Percentiles rank a stretch among this genome's conserved stretches.
phyloP scores from a whole-genome alignment of 2,797 vertebrate genomes.

The Borostomias antarcticus region DNA sequence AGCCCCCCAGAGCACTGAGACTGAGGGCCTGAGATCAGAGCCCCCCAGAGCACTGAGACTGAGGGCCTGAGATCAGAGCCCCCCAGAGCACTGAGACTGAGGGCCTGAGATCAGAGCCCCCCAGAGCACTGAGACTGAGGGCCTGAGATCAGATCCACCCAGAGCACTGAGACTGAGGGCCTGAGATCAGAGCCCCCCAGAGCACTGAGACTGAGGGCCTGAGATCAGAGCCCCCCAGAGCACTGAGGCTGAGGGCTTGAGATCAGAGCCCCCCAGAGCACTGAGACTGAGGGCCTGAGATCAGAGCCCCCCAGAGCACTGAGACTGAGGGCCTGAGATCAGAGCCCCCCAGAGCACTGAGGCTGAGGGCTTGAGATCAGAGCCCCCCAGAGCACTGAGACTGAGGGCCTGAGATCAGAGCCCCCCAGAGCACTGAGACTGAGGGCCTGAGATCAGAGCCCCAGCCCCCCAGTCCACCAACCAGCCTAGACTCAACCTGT shows the following conservation, averaged over 20 bases:
- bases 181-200: too few species aligned
- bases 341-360: not conserved
- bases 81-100: too few species aligned
- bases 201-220: not conserved
- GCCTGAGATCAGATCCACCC: too few species aligned
- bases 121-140: not conserved
- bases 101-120: not conserved
- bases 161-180: too few species aligned
- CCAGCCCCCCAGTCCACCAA: not conserved
- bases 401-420: not conserved
- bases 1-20: not conserved
- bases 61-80: too few species aligned
- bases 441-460: not conserved
- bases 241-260: not conserved
- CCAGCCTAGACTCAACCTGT: slow-evolving; percentile 16
- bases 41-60: too few species aligned
- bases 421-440: not conserved
- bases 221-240: not conserved
- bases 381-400: too few species aligned
- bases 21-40: not conserved
- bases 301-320: too few species aligned
- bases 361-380: not conserved
- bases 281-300: too few species aligned
- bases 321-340: not conserved
- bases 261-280: too few species aligned